phyloP scores from a whole-genome alignment of 2,113 vertebrate species.

The Neogobius melanostomus region DNA sequence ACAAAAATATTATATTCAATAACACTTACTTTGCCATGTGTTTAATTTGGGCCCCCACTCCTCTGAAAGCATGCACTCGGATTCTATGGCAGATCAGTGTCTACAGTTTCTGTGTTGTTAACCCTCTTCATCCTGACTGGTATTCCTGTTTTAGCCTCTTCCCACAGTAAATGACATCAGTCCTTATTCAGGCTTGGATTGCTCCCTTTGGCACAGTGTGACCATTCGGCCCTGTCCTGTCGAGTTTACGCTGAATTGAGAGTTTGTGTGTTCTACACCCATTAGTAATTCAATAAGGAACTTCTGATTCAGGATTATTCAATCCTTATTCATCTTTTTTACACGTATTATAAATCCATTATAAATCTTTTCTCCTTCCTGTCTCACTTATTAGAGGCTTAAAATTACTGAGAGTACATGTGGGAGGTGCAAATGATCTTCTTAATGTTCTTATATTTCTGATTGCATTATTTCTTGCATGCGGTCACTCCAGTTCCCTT shows the following conservation, averaged over 20 bases:
- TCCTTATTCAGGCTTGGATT: neutral
- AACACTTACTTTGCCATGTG: too few species aligned
- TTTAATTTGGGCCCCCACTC: too few species aligned
- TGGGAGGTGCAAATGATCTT: neutral
- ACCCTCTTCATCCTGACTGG: slow-evolving; percentile 16
- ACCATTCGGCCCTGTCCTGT: neutral
- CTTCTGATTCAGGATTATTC: neutral
- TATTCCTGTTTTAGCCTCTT: slow-evolving; percentile 9
- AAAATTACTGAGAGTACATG: neutral
- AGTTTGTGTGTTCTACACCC: neutral
- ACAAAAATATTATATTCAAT: too few species aligned
- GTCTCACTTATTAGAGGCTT: neutral
- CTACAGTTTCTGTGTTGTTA: neutral
- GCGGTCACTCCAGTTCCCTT: slow-evolving; percentile 3
- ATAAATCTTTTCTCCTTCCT: neutral
- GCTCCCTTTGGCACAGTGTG: neutral
- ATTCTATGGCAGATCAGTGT: too few species aligned
- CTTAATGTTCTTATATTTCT: slow-evolving; percentile 9
- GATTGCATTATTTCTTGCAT: neutral
- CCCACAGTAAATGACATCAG: slow-evolving; percentile 17
- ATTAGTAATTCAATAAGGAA: neutral
- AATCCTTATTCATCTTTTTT: neutral
- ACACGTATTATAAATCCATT: neutral
- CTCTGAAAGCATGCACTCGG: too few species aligned
- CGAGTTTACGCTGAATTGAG: neutral